Evolutionary conservation across 2,797 vertebrate genomes (phyloP).

Genomic region (Pangasius larnaudii): DNA sequence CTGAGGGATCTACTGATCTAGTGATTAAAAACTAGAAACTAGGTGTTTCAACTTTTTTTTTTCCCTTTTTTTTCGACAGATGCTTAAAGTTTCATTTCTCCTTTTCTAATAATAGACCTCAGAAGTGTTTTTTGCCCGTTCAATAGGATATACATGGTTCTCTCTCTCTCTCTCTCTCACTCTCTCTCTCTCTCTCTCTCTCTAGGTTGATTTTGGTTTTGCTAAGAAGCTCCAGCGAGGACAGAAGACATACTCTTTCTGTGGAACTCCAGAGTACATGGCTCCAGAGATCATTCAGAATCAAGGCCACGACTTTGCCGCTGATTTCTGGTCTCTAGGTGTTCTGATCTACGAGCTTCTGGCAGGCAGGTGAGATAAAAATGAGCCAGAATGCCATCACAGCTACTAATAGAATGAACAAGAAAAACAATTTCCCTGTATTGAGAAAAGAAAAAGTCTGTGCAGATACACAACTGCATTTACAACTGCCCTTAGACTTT

Average conservation of each 20-base stretch:
- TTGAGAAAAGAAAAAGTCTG: background rate
- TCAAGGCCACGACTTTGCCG: slow-evolving; percentile 83
- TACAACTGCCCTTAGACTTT: background rate
- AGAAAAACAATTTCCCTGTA: background rate
- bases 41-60: no score
- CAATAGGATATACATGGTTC: background rate
- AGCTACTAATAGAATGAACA: background rate
- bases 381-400: background rate
- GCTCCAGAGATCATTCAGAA: slow-evolving; percentile 86
- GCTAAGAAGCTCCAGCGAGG: slow-evolving; percentile 79
- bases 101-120: no score
- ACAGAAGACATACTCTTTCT: slow-evolving; percentile 85
- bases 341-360: slow-evolving; percentile 81
- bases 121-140: no score
- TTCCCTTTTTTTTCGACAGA: no score
- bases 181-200: slow-evolving; percentile 1
- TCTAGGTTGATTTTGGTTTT: slow-evolving; percentile 87
- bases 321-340: slow-evolving; percentile 86
- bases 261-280: slow-evolving; percentile 85
- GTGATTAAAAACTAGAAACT: no score
- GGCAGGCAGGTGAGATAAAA: slow-evolving; percentile 72
- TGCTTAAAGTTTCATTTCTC: no score
- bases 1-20: background rate
- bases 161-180: background rate
- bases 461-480: background rate